Percentiles rank a stretch among this genome's conserved stretches.
These are phyloP conservation scores for Leucosticte australis DNA, from an alignment of 2,113 vertebrate species.

Conservation along the genomic window DNA sequence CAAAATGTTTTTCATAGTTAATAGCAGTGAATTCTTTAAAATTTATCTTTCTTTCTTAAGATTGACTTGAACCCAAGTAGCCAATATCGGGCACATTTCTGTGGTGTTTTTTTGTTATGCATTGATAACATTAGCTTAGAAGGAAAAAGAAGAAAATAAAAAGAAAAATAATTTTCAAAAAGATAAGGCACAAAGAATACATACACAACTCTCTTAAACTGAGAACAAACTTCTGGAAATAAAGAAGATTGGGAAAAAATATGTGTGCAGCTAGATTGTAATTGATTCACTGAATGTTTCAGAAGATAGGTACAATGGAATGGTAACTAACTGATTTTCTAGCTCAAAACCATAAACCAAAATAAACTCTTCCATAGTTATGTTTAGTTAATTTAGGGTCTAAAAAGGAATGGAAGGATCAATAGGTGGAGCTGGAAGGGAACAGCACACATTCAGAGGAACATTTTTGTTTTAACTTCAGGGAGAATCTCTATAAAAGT, in stretches of 20 bases:
- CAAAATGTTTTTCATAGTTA: neutral
- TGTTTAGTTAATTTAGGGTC: neutral
- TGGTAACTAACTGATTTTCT: neutral
- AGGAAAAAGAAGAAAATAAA: neutral
- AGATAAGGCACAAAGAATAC: neutral
- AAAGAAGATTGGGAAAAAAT: neutral
- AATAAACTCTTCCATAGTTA: neutral
- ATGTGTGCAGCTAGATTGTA: accelerated
- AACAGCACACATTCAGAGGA: neutral
- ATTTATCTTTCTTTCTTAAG: neutral
- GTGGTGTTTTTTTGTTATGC: accelerated
- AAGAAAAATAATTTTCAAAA: neutral
- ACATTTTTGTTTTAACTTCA: neutral
- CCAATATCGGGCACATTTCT: neutral
- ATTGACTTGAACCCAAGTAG: neutral
- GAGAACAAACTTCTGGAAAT: neutral
- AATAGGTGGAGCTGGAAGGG: neutral
- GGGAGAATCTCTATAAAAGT: neutral
- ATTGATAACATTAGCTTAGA: neutral
- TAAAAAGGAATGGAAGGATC: neutral
- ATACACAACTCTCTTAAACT: neutral
- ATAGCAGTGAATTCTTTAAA: neutral
- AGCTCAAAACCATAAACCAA: neutral
- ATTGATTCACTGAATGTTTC: neutral
- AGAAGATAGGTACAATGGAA: neutral